phyloP scores from a whole-genome alignment of 2,113 vertebrate species.

The Vicugna pacos region DNA sequence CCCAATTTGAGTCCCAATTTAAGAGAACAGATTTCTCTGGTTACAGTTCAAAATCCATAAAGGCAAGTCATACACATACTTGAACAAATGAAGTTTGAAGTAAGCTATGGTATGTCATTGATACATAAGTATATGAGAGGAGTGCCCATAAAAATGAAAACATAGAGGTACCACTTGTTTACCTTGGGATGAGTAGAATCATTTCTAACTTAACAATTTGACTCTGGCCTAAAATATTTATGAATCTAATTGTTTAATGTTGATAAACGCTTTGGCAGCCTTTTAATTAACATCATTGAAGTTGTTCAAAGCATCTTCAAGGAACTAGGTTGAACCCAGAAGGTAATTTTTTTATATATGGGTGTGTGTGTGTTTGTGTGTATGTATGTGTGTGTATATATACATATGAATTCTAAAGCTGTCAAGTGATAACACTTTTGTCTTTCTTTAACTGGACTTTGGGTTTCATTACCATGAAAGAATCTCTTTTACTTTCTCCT shows the following conservation, averaged over 20 bases:
- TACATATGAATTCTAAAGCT: not conserved
- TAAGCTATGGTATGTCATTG: not conserved
- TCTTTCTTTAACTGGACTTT: not conserved
- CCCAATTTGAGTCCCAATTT: not conserved
- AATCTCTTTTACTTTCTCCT: not conserved
- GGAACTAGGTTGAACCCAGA: not conserved
- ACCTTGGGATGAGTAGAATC: not conserved
- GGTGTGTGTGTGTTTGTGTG: no score
- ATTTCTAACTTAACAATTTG: not conserved
- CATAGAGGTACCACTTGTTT: not conserved
- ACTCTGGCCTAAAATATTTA: not conserved
- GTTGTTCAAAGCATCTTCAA: not conserved
- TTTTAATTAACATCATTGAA: not conserved
- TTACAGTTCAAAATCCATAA: not conserved
- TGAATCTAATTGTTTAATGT: not conserved
- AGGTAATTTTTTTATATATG: not conserved
- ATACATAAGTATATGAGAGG: not conserved
- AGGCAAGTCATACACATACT: not conserved
- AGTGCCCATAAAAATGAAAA: not conserved
- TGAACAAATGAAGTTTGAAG: not conserved
- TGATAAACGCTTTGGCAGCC: not conserved
- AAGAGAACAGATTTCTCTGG: not conserved
- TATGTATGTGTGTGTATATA: no score
- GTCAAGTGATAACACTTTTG: not conserved
- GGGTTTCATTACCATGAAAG: not conserved